Evolutionary conservation across 2,888 invertebrate species (phyloP), one percentile per base, ranked within the genome.

Genomic region (Thymelicus lineola): DNA sequence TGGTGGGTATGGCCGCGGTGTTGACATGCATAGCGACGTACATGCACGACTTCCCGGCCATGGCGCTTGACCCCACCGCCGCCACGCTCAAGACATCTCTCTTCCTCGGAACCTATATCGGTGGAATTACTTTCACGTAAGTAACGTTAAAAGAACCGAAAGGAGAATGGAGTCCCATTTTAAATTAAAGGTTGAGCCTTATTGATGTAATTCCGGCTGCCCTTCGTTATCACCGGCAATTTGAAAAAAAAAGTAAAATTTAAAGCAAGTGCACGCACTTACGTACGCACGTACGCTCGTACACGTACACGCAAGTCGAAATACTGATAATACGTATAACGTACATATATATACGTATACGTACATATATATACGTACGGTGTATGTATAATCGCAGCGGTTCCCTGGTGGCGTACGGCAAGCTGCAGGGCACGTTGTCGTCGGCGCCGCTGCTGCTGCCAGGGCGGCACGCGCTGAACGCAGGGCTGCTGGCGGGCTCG

Each of bases 21-120:
- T 88, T 98, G 76, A 98, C 98, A 0, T 98, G 98, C 86, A 81
- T 97, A 12, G 96, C 97, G 0, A 97, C 97, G 28, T 98, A 96
- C 89, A 95, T 98, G 87, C 96, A 97, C 79, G 98, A 98, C 83
- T 97, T 96, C 87, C 96, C 97, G 4, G 96, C 96, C 70, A 97
- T 98, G 92, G 97, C 96, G 17, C 95, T 96, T 0, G 97, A 98
- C 89, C 97, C 97, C 20, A 95, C 96, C 1, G 96, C 96, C 4
- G 96, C 96, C 77, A 97, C 98, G 53, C 94, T 97, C 76, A 98
- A 97, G 89, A 97, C 97, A 0, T 96, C 98, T 4, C 94, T 98
- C 48, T 98, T 98, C 93, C 94, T 98, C 60, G 98, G 98, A 20
- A 97, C 98, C 0, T 97, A 96, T 89, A 98, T 98, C 81, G 98